Conservation (phyloP, 2,797 vertebrate species). For the Gadopsis bispinosus region DNA sequence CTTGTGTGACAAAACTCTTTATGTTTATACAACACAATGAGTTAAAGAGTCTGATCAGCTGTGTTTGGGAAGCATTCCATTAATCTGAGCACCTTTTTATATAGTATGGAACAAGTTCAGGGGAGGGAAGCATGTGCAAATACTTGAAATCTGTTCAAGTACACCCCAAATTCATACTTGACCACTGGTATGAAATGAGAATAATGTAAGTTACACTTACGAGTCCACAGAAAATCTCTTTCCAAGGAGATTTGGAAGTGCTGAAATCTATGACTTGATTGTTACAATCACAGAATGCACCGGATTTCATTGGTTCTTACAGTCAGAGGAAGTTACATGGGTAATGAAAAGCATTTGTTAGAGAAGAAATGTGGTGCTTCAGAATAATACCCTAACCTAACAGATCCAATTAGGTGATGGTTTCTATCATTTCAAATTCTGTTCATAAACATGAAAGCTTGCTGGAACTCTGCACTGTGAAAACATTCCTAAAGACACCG, state of each 20-base stretch:
- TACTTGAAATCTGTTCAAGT: neutral
- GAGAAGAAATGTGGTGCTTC: neutral
- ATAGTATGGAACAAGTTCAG: neutral
- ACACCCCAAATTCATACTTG: neutral
- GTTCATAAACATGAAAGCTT: neutral
- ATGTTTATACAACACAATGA: neutral
- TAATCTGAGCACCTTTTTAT: neutral
- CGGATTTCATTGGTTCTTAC: neutral
- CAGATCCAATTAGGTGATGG: neutral
- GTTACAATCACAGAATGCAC: neutral
- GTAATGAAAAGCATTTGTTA: neutral
- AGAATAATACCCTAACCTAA: neutral
- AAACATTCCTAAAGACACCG: slow-evolving; percentile 8
- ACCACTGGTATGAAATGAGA: neutral
- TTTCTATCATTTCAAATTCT: neutral
- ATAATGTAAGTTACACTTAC: neutral
- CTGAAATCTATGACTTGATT: neutral
- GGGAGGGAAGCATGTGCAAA: neutral
- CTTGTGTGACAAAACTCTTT: neutral
- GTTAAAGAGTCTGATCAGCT: neutral
- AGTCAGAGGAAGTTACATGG: neutral
- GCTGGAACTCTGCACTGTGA: slow-evolving; percentile 42
- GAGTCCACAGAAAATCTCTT: neutral
- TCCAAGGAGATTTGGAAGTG: neutral
- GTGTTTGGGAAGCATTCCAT: neutral